Evolutionary conservation across 2,113 vertebrate genomes (phyloP).

Genomic region (Carassius auratus): DNA sequence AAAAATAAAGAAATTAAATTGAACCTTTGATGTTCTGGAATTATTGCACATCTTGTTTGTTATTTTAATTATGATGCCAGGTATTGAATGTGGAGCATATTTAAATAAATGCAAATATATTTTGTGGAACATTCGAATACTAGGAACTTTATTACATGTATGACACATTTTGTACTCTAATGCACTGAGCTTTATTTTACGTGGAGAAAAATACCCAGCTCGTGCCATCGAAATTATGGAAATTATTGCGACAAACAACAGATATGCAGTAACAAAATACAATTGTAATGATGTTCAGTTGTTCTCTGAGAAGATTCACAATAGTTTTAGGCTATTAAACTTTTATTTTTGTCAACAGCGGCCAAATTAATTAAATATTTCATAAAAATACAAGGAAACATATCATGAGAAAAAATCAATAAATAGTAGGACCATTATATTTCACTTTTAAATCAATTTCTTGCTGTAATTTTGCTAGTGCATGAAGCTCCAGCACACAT

Average conservation of each 20-base stretch:
- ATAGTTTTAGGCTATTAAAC: constrained; percentile 52
- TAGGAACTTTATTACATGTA: background rate
- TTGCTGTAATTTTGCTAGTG: background rate
- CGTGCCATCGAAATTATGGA: constrained; percentile 40
- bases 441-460: background rate
- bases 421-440: background rate
- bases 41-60: background rate
- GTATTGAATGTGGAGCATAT: background rate
- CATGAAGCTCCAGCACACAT: background rate
- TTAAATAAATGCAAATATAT: constrained; percentile 3
- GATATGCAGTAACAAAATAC: constrained; percentile 51
- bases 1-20: background rate
- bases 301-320: constrained; percentile 44
- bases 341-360: constrained; percentile 49
- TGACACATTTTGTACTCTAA: background rate
- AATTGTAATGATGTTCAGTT: constrained; percentile 63
- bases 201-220: too few relatives aligned
- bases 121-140: background rate
- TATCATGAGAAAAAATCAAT: constrained; percentile 4
- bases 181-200: background rate
- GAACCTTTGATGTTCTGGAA: background rate
- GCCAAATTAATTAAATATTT: constrained; percentile 55
- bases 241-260: constrained; percentile 47
- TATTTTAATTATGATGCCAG: background rate
- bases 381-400: constrained; percentile 3